Conservation (phyloP, 2,797 vertebrate species). For the Ptychadena robeensis region DNA sequence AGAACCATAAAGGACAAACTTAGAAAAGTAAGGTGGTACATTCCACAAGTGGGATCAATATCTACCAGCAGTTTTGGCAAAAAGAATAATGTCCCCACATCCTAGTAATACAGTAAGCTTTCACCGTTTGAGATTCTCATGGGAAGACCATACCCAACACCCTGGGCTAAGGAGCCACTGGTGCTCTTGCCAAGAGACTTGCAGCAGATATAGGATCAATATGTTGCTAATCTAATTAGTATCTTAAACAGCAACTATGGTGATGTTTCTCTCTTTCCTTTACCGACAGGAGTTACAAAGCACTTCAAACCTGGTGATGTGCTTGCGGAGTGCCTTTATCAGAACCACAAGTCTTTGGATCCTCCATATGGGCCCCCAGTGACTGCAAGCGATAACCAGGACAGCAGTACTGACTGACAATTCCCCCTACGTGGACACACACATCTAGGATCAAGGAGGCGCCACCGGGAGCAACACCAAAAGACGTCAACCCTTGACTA, state of each 20-base stretch:
- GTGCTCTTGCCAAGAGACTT: background rate
- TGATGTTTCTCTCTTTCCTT: no score
- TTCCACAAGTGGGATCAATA: background rate
- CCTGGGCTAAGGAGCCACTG: background rate
- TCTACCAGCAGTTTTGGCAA: background rate
- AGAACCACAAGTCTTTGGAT: background rate
- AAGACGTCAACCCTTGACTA: no score
- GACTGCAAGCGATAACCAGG: no score
- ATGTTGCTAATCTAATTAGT: no score
- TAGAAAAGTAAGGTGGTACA: background rate
- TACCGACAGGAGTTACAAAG: background rate
- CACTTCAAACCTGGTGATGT: background rate
- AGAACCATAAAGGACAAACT: background rate
- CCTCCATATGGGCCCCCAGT: no score
- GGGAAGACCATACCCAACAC: background rate
- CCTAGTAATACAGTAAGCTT: rapidly evolving
- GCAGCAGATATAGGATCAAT: background rate
- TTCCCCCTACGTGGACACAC: no score
- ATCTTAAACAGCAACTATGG: no score
- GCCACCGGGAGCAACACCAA: no score
- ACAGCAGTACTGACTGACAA: no score
- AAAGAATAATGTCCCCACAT: background rate
- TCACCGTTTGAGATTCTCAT: background rate
- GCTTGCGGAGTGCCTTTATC: no score
- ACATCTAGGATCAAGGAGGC: no score